Conservation (phyloP, 2,888 invertebrate genomes). For the Luperina testacea region DNA sequence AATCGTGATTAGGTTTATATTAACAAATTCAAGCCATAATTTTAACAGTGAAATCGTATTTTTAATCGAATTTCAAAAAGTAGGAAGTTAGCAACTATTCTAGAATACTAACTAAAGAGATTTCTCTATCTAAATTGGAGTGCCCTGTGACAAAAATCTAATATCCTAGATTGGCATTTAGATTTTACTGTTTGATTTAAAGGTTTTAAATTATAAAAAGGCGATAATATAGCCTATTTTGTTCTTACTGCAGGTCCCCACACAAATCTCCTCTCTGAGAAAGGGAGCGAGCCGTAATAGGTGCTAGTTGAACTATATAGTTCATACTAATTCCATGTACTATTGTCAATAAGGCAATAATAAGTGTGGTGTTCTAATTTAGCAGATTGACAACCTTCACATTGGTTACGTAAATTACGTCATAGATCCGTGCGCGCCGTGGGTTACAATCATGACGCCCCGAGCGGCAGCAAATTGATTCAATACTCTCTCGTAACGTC, state of each 20-base stretch:
- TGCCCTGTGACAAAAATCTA: not conserved
- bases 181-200: not conserved
- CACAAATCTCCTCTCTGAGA: not conserved
- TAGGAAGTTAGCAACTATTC: constrained; percentile 44
- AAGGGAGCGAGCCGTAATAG: not conserved
- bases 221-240: not conserved
- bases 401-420: constrained; percentile 89
- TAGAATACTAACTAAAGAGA: constrained; percentile 68
- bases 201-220: constrained; percentile 30
- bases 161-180: not conserved
- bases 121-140: constrained; percentile 65
- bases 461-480: constrained; percentile 85
- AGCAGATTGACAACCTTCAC: constrained; percentile 84
- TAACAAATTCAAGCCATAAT: constrained; percentile 44
- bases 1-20: constrained; percentile 57
- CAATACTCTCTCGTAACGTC: constrained; percentile 89
- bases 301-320: not conserved
- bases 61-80: constrained; percentile 50
- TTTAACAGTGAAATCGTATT: constrained; percentile 65
- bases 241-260: no score
- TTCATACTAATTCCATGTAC: not conserved
- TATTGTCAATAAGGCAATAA: constrained; percentile 60
- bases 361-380: constrained; percentile 73
- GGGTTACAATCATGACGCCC: constrained; percentile 85
- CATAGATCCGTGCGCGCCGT: constrained; percentile 79